Percentiles rank a stretch among this genome's conserved stretches.
Evolutionary conservation across 1,140 invertebrate species (phyloP).

Genomic region (Drosophila ohnishii): DNA sequence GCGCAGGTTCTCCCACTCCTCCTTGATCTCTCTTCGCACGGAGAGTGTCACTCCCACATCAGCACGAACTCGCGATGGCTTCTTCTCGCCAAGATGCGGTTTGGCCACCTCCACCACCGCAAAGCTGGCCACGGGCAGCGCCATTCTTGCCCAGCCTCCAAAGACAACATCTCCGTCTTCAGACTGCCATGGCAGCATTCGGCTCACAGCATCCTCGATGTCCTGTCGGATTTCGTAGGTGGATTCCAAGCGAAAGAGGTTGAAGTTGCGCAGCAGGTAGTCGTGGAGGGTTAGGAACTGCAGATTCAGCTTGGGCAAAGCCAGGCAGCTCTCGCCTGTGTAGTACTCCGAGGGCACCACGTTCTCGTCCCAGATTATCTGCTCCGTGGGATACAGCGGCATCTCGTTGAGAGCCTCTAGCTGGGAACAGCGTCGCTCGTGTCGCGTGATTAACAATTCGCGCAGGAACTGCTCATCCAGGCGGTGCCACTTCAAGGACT

Average conservation of each 20-base stretch:
- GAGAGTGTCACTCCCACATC: constrained; percentile 97
- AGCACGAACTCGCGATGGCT: constrained; percentile 96
- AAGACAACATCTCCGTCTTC: constrained; percentile 95
- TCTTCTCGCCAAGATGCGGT: constrained; percentile 95
- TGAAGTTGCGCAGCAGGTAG: constrained; percentile 98
- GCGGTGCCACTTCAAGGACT: constrained; percentile 89
- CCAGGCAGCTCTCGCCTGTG: constrained; percentile 96
- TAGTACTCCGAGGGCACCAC: constrained; percentile 99
- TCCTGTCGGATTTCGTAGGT: constrained; percentile 99
- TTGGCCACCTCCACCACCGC: constrained; percentile 97
- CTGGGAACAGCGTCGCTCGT: constrained; percentile 95
- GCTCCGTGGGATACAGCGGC: constrained; percentile 99
- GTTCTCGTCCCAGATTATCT: constrained; percentile 99
- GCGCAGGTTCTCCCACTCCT: constrained; percentile 97
- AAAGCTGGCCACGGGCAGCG: constrained; percentile 96
- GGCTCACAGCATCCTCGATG: constrained; percentile 97
- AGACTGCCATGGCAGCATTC: constrained; percentile 96
- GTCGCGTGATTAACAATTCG: constrained; percentile 93
- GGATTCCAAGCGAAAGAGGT: constrained; percentile 98
- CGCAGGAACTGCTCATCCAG: constrained; percentile 91
- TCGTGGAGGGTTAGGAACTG: constrained; percentile 99
- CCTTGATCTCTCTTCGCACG: constrained; percentile 94
- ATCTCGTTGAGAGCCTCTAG: constrained; percentile 98
- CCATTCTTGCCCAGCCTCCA: constrained; percentile 99
- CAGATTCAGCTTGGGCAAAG: constrained; percentile 98